Evolutionary conservation across 2,888 invertebrate species (phyloP), one percentile per base, ranked within the genome.

Genomic region (Sialis lutaria): DNA sequence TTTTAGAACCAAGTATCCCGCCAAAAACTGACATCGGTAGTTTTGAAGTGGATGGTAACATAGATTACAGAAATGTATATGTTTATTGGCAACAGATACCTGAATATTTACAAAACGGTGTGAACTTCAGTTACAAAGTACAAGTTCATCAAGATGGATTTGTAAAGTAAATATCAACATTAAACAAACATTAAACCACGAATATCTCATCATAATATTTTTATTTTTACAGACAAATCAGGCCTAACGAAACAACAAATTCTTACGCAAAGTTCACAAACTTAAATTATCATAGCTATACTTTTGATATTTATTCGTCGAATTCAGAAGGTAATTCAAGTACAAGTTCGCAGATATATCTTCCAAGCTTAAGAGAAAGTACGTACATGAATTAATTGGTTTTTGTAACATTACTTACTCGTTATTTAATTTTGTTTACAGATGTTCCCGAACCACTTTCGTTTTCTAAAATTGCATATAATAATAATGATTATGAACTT

Each of bases 11-110:
- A 2, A 72, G 68, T 12, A 66, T 70, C 33, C 75, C 88, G 33
- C 89, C 89, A 1, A 70, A 71, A 45, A 76, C 79, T 4, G 76
- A 77, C 51, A 67, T 76, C 10, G 88, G 89, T 39, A 80, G 82
- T 56, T 89, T 87, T 60, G 76, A 82, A 60, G 67, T 64, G 45
- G 56, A 63, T 10, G 62, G 62, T 45, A 70, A 62, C 55, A 66
- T 69, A 13, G 62, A 65, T 37, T 69, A 70, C 50, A 68, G 80
- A 51, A 72, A 77, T 46, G 67, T 86, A 40, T 76, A 77, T 59
- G 66, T 89, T 22, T 89, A 87, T 61, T 90, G 89, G 88, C 78
- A 83, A 58, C 74, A 79, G 52, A 71, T 89, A 45, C 73, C 75
- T 13, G 70, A 72, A 41, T 72, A 73, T 58, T 70, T 79, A 54